phyloP scores from a whole-genome alignment of 2,888 invertebrate genomes.

The Machimus atricapillus region DNA sequence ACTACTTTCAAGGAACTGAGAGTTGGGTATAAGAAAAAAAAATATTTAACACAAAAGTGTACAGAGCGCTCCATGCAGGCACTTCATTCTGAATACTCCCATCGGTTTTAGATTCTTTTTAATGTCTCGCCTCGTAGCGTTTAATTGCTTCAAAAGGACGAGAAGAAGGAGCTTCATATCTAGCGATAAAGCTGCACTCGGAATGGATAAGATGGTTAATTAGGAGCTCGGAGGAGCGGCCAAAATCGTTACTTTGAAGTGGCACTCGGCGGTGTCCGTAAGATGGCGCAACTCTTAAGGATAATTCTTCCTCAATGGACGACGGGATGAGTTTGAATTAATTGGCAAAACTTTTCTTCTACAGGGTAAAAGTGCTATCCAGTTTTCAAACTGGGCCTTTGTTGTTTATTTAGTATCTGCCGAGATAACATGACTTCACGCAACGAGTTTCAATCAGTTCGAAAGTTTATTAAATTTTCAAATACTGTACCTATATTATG shows the following conservation, averaged over 20 bases:
- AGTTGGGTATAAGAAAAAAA: not conserved
- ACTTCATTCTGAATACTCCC: constrained; percentile 21
- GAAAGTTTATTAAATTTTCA: too few species aligned
- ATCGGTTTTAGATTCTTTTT: constrained; percentile 29
- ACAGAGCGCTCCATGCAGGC: constrained; percentile 11
- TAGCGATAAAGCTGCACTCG: not conserved
- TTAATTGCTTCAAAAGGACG: constrained; percentile 1
- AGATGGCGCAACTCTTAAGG: not conserved
- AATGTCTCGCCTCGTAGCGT: constrained; percentile 24
- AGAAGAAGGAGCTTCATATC: not conserved
- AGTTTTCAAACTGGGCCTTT: not conserved
- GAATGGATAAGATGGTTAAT: constrained; percentile 18
- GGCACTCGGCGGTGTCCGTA: not conserved
- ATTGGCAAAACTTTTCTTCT: not conserved
- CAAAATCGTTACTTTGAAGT: not conserved
- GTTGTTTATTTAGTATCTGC: not conserved
- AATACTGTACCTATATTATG: too few species aligned
- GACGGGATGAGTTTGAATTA: not conserved
- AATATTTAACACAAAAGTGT: not conserved
- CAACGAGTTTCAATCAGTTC: too few species aligned
- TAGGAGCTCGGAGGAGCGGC: not conserved
- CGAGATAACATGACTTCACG: not conserved
- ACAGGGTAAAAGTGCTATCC: not conserved
- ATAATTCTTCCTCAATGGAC: not conserved
- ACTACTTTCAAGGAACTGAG: not conserved